Evolutionary conservation across 2,113 vertebrate species (phyloP), one percentile per base, ranked within the genome.

Genomic region (Terrapene triunguis): DNA sequence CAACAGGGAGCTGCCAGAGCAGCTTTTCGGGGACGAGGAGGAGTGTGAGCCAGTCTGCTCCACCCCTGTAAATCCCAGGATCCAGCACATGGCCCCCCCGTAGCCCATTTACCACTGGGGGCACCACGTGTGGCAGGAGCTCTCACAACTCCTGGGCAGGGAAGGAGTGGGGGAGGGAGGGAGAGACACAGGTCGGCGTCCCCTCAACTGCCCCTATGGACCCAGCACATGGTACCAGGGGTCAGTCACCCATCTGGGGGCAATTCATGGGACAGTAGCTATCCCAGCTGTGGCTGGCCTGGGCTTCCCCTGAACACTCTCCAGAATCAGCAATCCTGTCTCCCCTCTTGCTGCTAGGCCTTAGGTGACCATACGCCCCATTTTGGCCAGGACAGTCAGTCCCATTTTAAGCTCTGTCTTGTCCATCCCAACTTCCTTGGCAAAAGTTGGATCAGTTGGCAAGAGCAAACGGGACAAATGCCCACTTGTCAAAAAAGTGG

Each of bases 31-130:
- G 96, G 65, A 8, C 35, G 10, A 38, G 35, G 29, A 59, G 27
- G 17, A 72, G 95, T 97, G 96, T 96, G 96, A 96, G 59, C 87
- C 94, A 91, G 16, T 87, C 95, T 3, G 10, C 95, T 91, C 87
- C 13, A 16, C 85, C 44, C 4, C 78, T 54, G 80, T 86, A 93
- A 94, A 92, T 89, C 93, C 94, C 93, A 82, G 95, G 54, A 80
- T 78, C 27, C 89, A 87, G 88, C 79, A 84, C 81, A 55, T 82
- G 87, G 76, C 51, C 88, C 53, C 44, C 38, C 3, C 4, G 82
- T 62, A 74, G 89, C 80, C 51, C 54, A 2, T 74, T 87, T 78
- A 78, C 55, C 24, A 3, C 87, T 55, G 92, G 47, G 85, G 76
- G 82, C 10, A 3, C 29, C 25, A 0, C 50, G 11, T 48, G 10